phyloP scores from a whole-genome alignment of 1,140 invertebrate genomes.

The Drosophila willistoni region DNA sequence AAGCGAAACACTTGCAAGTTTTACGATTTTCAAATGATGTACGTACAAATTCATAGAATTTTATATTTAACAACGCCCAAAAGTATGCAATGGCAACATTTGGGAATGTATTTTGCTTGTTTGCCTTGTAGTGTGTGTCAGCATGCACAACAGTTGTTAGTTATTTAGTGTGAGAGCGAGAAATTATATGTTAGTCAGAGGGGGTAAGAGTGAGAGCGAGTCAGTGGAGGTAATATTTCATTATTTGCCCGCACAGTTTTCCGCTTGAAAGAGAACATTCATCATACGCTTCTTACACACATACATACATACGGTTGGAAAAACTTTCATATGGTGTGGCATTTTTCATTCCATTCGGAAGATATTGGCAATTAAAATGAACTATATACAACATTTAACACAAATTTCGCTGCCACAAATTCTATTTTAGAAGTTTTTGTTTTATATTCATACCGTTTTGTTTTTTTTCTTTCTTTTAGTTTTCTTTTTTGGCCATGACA shows the following conservation, averaged over 20 bases:
- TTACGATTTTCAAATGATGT: conserved; percentile 82
- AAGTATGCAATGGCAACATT: conserved; percentile 43
- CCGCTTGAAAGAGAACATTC: conserved; percentile 54
- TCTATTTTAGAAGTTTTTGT: conserved; percentile 6
- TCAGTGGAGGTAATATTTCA: conserved; percentile 64
- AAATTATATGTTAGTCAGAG: not conserved
- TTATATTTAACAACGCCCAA: conserved; percentile 79
- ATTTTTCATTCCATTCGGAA: not conserved
- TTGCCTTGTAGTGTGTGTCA: conserved; percentile 18
- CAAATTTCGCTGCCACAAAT: conserved; percentile 9
- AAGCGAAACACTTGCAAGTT: conserved; percentile 73
- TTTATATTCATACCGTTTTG: not conserved
- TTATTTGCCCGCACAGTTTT: conserved; percentile 64
- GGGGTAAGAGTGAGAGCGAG: conserved; percentile 21
- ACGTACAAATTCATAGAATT: conserved; percentile 82
- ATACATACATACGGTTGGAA: not conserved
- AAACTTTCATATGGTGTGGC: conserved; percentile 24
- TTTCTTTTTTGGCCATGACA: conserved; percentile 48
- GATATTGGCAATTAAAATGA: conserved; percentile 41
- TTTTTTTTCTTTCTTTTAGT: not conserved
- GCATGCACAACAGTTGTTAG: conserved; percentile 52
- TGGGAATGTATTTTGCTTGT: conserved; percentile 5
- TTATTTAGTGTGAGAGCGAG: conserved; percentile 48
- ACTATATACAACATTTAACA: conserved; percentile 14
- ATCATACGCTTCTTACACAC: conserved; percentile 51